Conservation (phyloP, 2,888 invertebrate species). For the Agriopis leucophaearia region DNA sequence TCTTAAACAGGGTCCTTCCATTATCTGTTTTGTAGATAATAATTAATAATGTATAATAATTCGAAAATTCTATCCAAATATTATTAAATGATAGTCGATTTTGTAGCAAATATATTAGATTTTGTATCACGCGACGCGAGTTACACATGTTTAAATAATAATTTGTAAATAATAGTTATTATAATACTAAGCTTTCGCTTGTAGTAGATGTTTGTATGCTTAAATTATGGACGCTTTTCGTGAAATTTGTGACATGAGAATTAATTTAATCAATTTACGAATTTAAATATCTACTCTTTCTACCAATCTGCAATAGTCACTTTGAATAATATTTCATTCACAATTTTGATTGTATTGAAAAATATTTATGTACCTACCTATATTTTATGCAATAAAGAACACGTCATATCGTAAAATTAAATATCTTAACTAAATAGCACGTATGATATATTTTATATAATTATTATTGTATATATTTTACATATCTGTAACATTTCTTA, state of each 20-base stretch:
- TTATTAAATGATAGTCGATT: conserved; percentile 70
- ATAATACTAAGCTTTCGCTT: conserved; percentile 50
- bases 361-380: background rate
- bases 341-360: background rate
- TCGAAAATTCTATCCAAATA: conserved; percentile 77
- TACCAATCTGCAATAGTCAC: background rate
- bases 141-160: conserved; percentile 45
- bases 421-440: conserved; percentile 13
- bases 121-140: conserved; percentile 58
- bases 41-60: conserved; percentile 54
- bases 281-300: conserved; percentile 14
- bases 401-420: conserved; percentile 5
- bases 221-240: conserved; percentile 37
- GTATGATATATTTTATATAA: conserved; percentile 5
- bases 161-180: conserved; percentile 44
- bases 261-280: conserved; percentile 27
- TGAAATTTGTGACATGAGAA: conserved; percentile 33
- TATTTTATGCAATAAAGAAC: conserved; percentile 1
- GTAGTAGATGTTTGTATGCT: conserved; percentile 46
- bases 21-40: conserved; percentile 71
- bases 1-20: conserved; percentile 81
- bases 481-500: background rate
- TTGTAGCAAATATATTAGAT: conserved; percentile 42
- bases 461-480: too few relatives aligned
- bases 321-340: background rate